These are phyloP conservation scores for Onchidella celtica DNA, from an alignment of 2,888 invertebrate species.

Conservation along the genomic window DNA sequence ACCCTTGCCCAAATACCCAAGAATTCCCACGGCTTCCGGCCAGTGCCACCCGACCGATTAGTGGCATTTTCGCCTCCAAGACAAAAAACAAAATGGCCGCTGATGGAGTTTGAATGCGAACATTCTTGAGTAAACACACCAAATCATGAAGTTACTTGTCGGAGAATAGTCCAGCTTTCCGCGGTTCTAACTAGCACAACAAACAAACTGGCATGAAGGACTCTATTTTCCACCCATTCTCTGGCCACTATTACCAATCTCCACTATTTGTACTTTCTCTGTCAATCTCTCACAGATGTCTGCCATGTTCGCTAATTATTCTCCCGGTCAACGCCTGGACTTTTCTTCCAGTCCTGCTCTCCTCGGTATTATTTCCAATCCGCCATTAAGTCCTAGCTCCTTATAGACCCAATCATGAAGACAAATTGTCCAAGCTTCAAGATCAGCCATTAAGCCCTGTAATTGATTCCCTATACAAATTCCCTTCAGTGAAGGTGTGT, in stretches of 20 bases:
- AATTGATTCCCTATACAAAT: neutral
- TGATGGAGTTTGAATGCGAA: neutral
- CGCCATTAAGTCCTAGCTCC: neutral
- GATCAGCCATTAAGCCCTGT: slow-evolving; percentile 15
- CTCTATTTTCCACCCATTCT: neutral
- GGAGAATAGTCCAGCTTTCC: neutral
- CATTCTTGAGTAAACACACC: neutral
- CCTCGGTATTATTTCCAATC: neutral
- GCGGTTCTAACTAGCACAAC: neutral
- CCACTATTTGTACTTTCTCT: neutral
- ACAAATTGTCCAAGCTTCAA: neutral
- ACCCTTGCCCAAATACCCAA: neutral
- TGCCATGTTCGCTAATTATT: slow-evolving; percentile 34
- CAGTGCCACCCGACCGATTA: neutral
- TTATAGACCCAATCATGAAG: neutral
- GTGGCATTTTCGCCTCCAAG: neutral
- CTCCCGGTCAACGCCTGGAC: no score
- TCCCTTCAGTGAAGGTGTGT: neutral
- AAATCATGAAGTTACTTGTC: neutral
- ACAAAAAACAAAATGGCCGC: neutral
- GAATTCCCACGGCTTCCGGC: neutral
- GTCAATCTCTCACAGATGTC: neutral
- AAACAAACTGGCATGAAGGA: slow-evolving; percentile 4
- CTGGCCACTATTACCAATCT: neutral
- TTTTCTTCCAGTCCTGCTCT: neutral